Evolutionary conservation across 2,888 invertebrate species (phyloP), one percentile per base, ranked within the genome.

Genomic region (Selenia dentaria): DNA sequence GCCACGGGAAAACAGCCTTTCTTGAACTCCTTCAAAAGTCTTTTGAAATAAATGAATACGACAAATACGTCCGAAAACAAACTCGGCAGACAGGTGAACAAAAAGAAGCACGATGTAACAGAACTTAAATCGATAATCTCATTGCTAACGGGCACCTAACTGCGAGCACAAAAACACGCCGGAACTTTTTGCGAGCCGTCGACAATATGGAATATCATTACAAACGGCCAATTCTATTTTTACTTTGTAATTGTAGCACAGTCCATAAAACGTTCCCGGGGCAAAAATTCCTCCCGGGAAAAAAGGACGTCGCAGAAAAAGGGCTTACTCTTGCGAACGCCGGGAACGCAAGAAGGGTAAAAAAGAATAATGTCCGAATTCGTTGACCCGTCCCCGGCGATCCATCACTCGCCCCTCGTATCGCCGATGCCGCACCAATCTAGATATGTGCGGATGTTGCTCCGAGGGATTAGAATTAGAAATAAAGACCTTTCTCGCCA

Each of bases 281-380:
- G 74, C 82, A 79, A 83, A 87, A 87, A 87, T 85, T 85, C 84
- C 82, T 67, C 37, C 37, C 68, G 74, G 72, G 74, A 84, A 86
- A 84, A 89, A 89, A 85, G 86, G 83, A 85, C 84, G 74, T 83
- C 80, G 83, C 83, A 85, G 81, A 84, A 89, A 89, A 89, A 88
- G 89, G 88, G 88, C 88, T 88, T 87, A 88, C 87, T 83, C 82
- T 81, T 81, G 84, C 86, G 83, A 87, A 86, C 74, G 77, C 20
- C 28, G 74, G 72, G 77, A 77, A 79, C 83, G 83, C 83, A 88
- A 90, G 91, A 91, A 91, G 91, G 91, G 89, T 90, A 89, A 90
- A 91, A 91, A 91, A 91, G 91, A 91, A 90, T 90, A 91, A 91
- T 91, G 91, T 89, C 84, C 90, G 91, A 91, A 91, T 91, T 87